Evolutionary conservation across 2,113 vertebrate genomes (phyloP).

Genomic region (zebrafish (Danio rerio)): DNA sequence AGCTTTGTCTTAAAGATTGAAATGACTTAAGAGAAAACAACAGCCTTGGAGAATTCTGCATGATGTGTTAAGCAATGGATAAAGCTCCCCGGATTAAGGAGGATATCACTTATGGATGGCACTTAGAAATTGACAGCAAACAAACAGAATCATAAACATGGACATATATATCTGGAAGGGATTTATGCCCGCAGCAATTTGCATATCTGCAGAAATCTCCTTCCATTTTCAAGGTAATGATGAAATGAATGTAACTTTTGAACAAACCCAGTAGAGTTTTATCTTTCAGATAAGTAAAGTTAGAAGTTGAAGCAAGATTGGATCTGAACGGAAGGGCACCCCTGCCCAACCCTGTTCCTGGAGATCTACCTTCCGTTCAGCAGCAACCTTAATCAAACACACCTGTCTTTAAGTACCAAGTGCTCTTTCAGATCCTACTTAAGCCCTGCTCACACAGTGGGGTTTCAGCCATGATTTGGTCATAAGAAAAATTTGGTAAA

Average conservation of each 20-base stretch:
- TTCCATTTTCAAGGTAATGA: background rate
- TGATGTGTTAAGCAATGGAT: background rate
- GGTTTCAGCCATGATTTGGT: no score
- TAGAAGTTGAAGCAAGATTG: background rate
- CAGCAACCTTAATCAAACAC: no score
- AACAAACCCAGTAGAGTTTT: background rate
- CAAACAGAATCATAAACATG: background rate
- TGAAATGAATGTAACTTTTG: background rate
- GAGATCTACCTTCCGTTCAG: no score
- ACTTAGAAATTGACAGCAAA: background rate
- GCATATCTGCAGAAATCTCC: slow-evolving; percentile 14
- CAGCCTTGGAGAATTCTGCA: slow-evolving; percentile 1
- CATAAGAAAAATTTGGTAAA: no score
- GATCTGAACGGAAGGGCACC: no score
- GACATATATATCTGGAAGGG: background rate
- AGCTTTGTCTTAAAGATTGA: slow-evolving; percentile 5
- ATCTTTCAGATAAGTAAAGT: background rate
- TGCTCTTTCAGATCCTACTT: no score
- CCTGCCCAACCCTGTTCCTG: no score
- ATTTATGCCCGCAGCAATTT: slow-evolving; percentile 17
- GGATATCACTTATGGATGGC: background rate
- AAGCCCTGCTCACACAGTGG: no score
- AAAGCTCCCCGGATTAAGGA: background rate
- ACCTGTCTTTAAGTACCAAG: no score
- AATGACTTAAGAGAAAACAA: slow-evolving; percentile 33